Conservation (phyloP, 2,797 vertebrate species). For the Lagocephalus sceleratus region DNA sequence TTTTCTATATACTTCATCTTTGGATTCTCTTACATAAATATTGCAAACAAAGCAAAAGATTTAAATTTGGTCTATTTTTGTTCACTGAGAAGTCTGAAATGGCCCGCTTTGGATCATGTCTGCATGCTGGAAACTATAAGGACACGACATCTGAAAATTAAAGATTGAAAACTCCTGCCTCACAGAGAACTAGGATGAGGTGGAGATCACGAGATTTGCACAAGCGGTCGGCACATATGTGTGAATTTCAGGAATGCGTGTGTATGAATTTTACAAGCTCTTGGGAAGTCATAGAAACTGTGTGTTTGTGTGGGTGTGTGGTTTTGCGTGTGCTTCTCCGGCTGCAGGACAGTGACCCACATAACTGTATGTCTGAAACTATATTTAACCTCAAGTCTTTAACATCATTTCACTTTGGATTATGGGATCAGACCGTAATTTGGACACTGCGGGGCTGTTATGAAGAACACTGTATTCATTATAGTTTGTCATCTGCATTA, state of each 20-base stretch:
- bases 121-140: too few species aligned
- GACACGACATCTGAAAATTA: not conserved
- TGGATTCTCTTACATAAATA: too few species aligned
- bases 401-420: conserved; percentile 16
- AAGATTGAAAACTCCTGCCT: not conserved
- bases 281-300: conserved; percentile 8
- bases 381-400: conserved; percentile 38
- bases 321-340: not conserved
- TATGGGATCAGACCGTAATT: not conserved
- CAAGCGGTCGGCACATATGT: not conserved
- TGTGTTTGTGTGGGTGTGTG: not conserved
- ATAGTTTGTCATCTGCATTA: not conserved
- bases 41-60: too few species aligned
- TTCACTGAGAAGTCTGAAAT: not conserved
- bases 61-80: not conserved
- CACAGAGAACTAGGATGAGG: too few species aligned
- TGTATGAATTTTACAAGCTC: conserved; percentile 14
- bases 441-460: not conserved
- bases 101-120: too few species aligned
- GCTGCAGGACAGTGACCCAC: conserved; percentile 25
- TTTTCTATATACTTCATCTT: too few species aligned
- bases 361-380: conserved; percentile 33
- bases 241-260: conserved; percentile 33
- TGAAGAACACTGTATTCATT: not conserved
- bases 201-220: not conserved